Percentiles rank a stretch among this genome's conserved stretches.
Conservation (phyloP, 1,140 invertebrate species). For the Drosophila murphyi region DNA sequence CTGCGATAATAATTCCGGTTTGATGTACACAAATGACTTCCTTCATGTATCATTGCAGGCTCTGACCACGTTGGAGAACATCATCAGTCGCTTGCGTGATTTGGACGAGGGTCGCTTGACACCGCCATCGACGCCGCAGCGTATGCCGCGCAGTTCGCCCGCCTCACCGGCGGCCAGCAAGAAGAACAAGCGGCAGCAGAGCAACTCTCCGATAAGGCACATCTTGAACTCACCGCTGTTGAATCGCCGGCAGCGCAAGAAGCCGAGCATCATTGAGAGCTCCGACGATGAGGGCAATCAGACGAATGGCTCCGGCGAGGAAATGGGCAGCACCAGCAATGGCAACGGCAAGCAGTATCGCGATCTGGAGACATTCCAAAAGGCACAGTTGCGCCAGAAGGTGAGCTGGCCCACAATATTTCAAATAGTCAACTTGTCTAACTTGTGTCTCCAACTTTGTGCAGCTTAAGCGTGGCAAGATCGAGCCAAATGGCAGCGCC, state of each 20-base stretch:
- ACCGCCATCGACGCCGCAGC: conserved; percentile 86
- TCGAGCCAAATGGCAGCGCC: conserved; percentile 86
- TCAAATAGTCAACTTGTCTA: neutral
- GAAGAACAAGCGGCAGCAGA: conserved; percentile 90
- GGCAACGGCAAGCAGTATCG: conserved; percentile 90
- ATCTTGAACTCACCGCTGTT: conserved; percentile 92
- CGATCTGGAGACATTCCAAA: conserved; percentile 97
- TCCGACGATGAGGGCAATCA: conserved; percentile 92
- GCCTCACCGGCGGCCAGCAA: conserved; percentile 90
- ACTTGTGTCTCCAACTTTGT: conserved; percentile 25
- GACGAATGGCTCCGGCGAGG: conserved; percentile 86
- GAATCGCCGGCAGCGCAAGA: conserved; percentile 90
- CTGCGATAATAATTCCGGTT: neutral
- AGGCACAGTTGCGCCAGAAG: conserved; percentile 96
- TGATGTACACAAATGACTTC: too few relatives aligned
- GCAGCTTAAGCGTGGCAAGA: conserved; percentile 88
- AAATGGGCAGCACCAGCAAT: conserved; percentile 47
- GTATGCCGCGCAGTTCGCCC: conserved; percentile 89
- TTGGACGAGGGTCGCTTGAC: conserved; percentile 85
- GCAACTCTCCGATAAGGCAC: conserved; percentile 91
- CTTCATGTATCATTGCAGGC: conserved; percentile 62
- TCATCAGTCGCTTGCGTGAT: conserved; percentile 86
- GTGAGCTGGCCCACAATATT: conserved; percentile 84
- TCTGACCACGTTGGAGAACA: conserved; percentile 86
- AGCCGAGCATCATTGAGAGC: conserved; percentile 90